These are phyloP conservation scores for Aphelenchoides avenae DNA, from an alignment of 1,140 invertebrate species.

Conservation along the genomic window DNA sequence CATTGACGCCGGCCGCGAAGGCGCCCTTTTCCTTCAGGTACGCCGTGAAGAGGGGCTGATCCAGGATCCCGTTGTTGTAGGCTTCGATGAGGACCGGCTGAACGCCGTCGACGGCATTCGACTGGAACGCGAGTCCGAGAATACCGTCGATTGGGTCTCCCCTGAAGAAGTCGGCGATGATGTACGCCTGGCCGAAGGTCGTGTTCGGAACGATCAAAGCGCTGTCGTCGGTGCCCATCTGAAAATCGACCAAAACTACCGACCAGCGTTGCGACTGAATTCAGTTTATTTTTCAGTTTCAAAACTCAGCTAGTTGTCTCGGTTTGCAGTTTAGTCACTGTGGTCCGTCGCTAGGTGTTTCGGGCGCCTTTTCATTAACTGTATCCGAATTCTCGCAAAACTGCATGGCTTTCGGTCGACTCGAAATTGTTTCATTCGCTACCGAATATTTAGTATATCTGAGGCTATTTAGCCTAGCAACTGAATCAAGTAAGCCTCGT, in stretches of 20 bases:
- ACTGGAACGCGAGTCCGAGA: constrained; percentile 40
- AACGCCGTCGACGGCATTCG: constrained; percentile 46
- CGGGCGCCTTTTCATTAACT: too few relatives aligned
- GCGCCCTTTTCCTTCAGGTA: too few relatives aligned
- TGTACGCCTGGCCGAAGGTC: constrained; percentile 47
- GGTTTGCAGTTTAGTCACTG: too few relatives aligned
- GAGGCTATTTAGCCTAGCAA: too few relatives aligned
- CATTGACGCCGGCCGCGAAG: too few relatives aligned
- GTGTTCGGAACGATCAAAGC: constrained; percentile 32
- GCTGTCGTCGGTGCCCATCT: constrained; percentile 10
- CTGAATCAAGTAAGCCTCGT: background rate
- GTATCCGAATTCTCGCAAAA: too few relatives aligned
- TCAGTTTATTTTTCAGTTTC: background rate
- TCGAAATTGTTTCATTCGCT: too few relatives aligned
- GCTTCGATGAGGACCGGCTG: constrained; percentile 45
- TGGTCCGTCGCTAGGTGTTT: too few relatives aligned
- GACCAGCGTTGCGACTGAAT: too few relatives aligned
- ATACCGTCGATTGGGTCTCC: constrained; percentile 47
- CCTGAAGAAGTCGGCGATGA: constrained; percentile 37
- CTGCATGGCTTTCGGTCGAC: too few relatives aligned
- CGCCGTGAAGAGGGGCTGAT: constrained; percentile 48
- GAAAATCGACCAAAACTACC: too few relatives aligned
- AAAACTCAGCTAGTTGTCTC: too few relatives aligned
- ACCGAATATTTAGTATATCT: constrained; percentile 17
- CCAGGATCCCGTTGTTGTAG: constrained; percentile 42